phyloP scores from a whole-genome alignment of 2,113 vertebrate genomes.

The Casuarius casuarius region DNA sequence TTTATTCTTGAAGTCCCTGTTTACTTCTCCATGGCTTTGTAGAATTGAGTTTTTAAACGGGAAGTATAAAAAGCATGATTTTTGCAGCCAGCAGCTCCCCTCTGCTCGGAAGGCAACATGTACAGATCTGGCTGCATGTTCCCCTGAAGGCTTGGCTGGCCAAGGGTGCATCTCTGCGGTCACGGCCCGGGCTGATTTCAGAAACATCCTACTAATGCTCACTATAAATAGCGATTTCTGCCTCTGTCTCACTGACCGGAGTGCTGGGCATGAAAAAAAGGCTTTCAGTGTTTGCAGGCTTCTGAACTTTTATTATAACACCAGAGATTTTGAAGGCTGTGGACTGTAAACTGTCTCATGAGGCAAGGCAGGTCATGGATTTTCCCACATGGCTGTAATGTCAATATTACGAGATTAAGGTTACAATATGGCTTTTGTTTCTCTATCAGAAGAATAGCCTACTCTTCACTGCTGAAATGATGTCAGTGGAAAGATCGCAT shows the following conservation, averaged over 20 bases:
- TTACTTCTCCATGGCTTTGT: neutral
- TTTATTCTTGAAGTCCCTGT: neutral
- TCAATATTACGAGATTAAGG: neutral
- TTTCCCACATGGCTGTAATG: neutral
- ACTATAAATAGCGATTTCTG: neutral
- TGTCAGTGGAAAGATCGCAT: neutral
- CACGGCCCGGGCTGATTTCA: too few species aligned
- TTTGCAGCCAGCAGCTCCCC: neutral
- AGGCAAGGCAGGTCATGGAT: neutral
- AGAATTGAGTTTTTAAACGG: neutral
- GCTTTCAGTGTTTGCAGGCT: neutral
- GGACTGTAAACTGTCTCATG: neutral
- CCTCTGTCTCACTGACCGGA: too few species aligned
- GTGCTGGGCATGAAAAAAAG: too few species aligned
- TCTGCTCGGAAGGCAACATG: neutral
- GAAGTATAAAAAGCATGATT: neutral
- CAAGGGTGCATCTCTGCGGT: too few species aligned
- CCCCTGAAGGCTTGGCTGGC: neutral
- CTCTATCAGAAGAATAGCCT: neutral
- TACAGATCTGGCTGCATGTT: neutral
- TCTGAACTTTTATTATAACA: neutral
- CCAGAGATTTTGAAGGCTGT: neutral
- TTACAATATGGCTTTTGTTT: neutral
- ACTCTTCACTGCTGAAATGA: neutral
- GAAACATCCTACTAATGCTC: neutral